Conservation (phyloP, 2,113 vertebrate genomes). For the Zootoca vivipara region DNA sequence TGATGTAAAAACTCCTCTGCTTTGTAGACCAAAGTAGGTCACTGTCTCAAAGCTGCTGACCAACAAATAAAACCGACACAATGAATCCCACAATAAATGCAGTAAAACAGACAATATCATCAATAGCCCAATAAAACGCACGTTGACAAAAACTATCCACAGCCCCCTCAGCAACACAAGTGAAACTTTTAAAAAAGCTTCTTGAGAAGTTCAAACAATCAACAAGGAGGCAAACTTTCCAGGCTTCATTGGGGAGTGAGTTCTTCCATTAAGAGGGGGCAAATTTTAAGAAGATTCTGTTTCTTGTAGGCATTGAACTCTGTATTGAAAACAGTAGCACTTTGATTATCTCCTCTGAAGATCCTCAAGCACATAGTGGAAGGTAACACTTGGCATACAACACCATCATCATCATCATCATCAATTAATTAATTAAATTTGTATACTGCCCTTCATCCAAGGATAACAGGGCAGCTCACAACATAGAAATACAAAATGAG, state of each 20-base stretch:
- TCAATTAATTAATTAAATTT: no score
- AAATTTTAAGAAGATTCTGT: background rate
- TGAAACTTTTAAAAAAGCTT: background rate
- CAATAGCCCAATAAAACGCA: background rate
- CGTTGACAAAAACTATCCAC: background rate
- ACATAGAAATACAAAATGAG: no score
- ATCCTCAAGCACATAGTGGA: background rate
- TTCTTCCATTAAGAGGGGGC: background rate
- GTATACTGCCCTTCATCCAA: no score
- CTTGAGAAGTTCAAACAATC: background rate
- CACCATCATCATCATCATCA: no score
- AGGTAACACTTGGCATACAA: background rate
- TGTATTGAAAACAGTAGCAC: background rate
- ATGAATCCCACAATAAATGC: background rate
- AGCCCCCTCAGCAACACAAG: background rate
- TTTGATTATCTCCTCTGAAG: background rate
- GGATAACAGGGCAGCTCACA: no score
- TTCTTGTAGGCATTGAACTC: background rate
- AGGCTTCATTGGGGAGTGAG: background rate
- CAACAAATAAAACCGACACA: background rate
- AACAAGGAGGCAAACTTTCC: background rate
- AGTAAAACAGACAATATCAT: background rate
- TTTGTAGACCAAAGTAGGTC: background rate
- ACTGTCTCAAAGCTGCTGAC: background rate
- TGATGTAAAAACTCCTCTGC: background rate